Base-by-base conservation (phyloP, 1,140 invertebrate genomes). In the Wiebesia pumilae region DNA sequence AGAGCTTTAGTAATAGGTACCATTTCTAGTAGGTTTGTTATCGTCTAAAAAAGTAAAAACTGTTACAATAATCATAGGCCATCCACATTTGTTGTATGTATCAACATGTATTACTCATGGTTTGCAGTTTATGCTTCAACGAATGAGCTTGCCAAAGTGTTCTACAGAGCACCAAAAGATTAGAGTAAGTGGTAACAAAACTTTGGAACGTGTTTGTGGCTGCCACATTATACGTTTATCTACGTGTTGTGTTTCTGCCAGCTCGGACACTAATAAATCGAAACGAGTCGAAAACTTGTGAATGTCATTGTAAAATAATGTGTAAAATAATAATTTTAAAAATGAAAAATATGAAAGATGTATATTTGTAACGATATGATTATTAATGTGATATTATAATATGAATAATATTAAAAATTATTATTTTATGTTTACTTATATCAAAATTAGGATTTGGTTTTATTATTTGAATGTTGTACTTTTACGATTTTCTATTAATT, bases 81-180 rank as follows among this genome's bases (percentile, higher is more conserved):
- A 73, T 75, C 51, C n/a, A 38, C 7, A 33, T 84, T 38, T 65
- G n/a, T 47, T 78, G 38, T 79, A 79, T 80, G 58, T 83, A 87
- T 83, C 86, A 87, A 86, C 85, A 86, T 82, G 51, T 87, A 86
- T 87, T 92, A 92, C 90, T 94, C 92, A 91, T 94, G 90, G 90
- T 97, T 91, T 97, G 93, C 97, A 97, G 97, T 97, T 96, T 94
- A 96, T 97, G 96, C 96, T 97, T 96, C 96, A 97, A 95, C 96
- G 96, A 95, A 97, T 96, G 96, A 97, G 96, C 95, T 96, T 96
- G 94, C 96, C 96, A 95, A 96, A 96, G 95, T 95, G 95, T 95
- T 95, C 96, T 94, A 97, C 95, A 94, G 96, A 97, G 94, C 97
- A 97, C 95, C 97, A 97, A 96, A 96, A 96, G 94, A 97, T 97